These are phyloP conservation scores for Harpegnathos saltator DNA, from an alignment of 1,140 invertebrate species.

Conservation along the genomic window DNA sequence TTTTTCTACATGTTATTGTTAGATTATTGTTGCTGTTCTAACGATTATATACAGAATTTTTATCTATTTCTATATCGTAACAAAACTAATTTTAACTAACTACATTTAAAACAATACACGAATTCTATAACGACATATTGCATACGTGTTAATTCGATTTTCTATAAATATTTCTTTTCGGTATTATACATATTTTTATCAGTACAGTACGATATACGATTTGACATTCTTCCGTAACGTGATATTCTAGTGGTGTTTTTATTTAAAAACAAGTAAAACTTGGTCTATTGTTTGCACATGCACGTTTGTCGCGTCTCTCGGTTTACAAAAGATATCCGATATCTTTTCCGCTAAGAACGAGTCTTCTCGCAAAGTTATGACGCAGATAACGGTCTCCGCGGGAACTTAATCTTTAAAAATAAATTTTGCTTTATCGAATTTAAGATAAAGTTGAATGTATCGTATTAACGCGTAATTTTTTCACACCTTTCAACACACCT, in stretches of 20 bases:
- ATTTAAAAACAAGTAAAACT: background rate
- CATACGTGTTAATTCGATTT: background rate
- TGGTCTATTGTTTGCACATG: background rate
- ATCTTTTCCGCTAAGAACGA: conserved; percentile 17
- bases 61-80: conserved; percentile 18
- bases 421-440: conserved; percentile 28
- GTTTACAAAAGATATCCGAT: conserved; percentile 2
- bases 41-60: too few species aligned
- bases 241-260: too few species aligned
- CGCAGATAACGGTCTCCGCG: background rate
- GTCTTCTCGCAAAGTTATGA: conserved; percentile 10
- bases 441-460: conserved; percentile 19
- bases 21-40: too few species aligned
- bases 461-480: conserved; percentile 4
- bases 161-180: background rate
- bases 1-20: too few species aligned
- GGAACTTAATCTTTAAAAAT: conserved; percentile 20
- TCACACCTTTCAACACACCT: too few species aligned
- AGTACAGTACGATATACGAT: too few species aligned
- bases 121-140: background rate
- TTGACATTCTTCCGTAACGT: too few species aligned
- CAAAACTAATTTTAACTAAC: too few species aligned
- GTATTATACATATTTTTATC: too few species aligned
- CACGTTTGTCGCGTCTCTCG: background rate
- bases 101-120: background rate